Evolutionary conservation across 1,140 invertebrate genomes (phyloP).

Genomic region (Heterodera carotae): DNA sequence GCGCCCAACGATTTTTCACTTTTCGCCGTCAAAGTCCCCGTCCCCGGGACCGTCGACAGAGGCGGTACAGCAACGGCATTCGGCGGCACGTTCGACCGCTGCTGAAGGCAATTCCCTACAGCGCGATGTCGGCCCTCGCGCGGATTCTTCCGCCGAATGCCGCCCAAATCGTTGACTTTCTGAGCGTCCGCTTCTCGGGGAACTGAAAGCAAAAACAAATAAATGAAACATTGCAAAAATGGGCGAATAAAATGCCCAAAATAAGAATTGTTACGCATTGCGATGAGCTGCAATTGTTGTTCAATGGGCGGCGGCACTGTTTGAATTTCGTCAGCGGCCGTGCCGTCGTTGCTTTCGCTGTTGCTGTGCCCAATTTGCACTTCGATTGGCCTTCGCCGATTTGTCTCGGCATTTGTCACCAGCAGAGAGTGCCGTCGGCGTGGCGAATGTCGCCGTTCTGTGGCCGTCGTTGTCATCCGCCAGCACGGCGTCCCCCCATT

Average conservation of each 20-base stretch:
- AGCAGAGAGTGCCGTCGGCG: background rate
- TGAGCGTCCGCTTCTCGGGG: background rate
- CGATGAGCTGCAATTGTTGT: too few relatives aligned
- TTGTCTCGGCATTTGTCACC: too few relatives aligned
- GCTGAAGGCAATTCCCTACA: background rate
- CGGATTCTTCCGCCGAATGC: slow-evolving; percentile 1
- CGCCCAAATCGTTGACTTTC: background rate
- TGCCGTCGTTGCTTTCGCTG: background rate
- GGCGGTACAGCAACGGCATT: background rate
- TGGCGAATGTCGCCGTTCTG: too few relatives aligned
- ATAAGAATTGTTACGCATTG: too few relatives aligned
- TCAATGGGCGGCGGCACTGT: background rate
- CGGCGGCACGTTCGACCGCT: background rate
- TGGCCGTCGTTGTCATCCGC: background rate
- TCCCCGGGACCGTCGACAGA: slow-evolving; percentile 13
- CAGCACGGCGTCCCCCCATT: background rate
- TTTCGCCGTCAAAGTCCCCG: slow-evolving; percentile 23
- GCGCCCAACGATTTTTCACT: slow-evolving; percentile 29
- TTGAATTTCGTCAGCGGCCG: background rate
- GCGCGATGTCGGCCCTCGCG: background rate
- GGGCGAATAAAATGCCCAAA: background rate
- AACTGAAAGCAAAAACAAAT: background rate
- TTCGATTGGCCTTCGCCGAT: background rate
- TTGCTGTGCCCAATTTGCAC: background rate
- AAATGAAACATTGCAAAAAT: too few relatives aligned